phyloP scores from a whole-genome alignment of 2,888 invertebrate genomes.

The Phaedon cochleariae region DNA sequence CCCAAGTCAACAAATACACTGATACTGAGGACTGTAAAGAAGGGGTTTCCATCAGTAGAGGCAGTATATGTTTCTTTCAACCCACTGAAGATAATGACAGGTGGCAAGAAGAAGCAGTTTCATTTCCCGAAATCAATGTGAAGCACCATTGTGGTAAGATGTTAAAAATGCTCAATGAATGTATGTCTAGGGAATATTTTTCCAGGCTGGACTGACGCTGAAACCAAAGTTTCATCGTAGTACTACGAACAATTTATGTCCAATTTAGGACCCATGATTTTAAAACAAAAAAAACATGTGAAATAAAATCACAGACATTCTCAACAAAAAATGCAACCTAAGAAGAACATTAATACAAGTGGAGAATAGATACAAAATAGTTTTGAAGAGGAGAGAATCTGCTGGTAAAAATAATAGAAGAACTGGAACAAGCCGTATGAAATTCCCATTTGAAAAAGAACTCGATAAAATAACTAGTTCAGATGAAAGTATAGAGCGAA shows the following conservation, averaged over 20 bases:
- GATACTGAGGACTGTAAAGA: background rate
- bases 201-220: constrained; percentile 10
- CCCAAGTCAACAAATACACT: background rate
- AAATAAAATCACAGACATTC: constrained; percentile 28
- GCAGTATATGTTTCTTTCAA: too few relatives aligned
- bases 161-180: too few relatives aligned
- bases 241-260: constrained; percentile 12
- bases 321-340: constrained; percentile 13
- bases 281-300: constrained; percentile 37
- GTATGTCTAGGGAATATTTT: too few relatives aligned
- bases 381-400: constrained; percentile 37
- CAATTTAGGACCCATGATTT: constrained; percentile 22
- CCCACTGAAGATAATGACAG: background rate
- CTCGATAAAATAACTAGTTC: constrained; percentile 34
- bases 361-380: constrained; percentile 38
- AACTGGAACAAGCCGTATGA: constrained; percentile 24
- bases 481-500: constrained; percentile 41
- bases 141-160: background rate
- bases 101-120: background rate
- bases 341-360: constrained; percentile 22
- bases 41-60: too few relatives aligned
- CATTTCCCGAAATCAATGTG: background rate
- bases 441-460: constrained; percentile 35
- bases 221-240: constrained; percentile 11
- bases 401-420: constrained; percentile 33